Evolutionary conservation across 2,797 vertebrate genomes (phyloP).

Genomic region (Cossypha polioptera): DNA sequence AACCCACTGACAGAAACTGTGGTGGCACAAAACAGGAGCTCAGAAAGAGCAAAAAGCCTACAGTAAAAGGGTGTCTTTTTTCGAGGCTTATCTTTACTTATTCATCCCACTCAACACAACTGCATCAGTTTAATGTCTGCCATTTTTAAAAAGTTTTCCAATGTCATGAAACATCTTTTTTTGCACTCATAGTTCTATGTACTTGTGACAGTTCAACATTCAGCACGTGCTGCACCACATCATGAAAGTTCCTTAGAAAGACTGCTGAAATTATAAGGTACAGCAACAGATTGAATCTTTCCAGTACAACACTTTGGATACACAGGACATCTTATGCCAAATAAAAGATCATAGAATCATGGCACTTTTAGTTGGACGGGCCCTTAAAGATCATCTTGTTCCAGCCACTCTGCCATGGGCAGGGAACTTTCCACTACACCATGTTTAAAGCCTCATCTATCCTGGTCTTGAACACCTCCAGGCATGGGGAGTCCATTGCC

Average conservation of each 20-base stretch:
- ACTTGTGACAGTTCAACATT: background rate
- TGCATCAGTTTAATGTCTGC: background rate
- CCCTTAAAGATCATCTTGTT: background rate
- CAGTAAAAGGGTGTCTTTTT: background rate
- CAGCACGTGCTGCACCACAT: background rate
- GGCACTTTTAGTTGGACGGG: background rate
- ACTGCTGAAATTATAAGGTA: background rate
- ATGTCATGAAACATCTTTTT: background rate
- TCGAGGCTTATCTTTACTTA: background rate
- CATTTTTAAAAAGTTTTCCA: background rate
- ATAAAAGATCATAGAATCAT: background rate
- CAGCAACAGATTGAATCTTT: background rate
- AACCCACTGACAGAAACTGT: background rate
- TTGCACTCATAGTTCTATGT: background rate
- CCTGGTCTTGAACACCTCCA: background rate
- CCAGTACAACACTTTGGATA: background rate
- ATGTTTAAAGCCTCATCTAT: background rate
- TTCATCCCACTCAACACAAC: background rate
- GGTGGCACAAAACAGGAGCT: background rate
- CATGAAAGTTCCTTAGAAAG: background rate
- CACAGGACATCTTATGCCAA: background rate
- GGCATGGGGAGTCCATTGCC: background rate
- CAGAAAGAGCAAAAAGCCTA: background rate
- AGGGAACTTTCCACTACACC: background rate
- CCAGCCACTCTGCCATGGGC: fast-evolving